These are phyloP conservation scores for Sceloporus tristichus DNA, from an alignment of 2,113 vertebrate species.

Conservation along the genomic window DNA sequence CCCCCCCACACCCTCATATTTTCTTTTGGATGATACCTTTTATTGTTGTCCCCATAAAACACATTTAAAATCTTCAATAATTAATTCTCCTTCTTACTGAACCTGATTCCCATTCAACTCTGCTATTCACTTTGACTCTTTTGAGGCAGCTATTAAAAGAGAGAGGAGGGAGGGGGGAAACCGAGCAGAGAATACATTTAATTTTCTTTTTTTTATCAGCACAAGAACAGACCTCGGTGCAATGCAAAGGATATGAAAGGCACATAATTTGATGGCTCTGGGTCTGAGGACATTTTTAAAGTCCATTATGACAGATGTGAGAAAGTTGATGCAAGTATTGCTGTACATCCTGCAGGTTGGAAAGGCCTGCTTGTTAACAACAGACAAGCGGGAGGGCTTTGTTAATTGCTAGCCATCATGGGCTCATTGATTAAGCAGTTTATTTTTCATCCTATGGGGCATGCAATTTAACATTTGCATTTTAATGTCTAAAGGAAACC, in stretches of 20 bases:
- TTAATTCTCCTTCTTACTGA: constrained; percentile 49
- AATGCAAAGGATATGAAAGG: constrained; percentile 7
- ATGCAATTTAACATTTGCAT: constrained; percentile 2
- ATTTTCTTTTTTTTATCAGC: constrained; percentile 42
- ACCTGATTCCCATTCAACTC: constrained; percentile 34
- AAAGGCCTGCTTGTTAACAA: background rate
- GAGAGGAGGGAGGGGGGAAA: background rate
- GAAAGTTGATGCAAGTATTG: background rate
- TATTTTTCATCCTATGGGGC: constrained; percentile 16
- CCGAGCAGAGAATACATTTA: background rate
- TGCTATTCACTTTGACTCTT: constrained; percentile 20
- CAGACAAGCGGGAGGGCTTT: background rate
- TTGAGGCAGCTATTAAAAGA: constrained; percentile 25
- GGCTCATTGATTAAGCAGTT: constrained; percentile 25
- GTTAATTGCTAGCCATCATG: background rate
- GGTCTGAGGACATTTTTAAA: constrained; percentile 20
- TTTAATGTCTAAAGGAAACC: background rate
- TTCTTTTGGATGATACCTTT: constrained; percentile 29
- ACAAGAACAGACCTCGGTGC: constrained; percentile 32
- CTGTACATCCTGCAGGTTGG: background rate
- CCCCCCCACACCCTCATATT: too few relatives aligned
- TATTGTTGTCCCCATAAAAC: constrained; percentile 33
- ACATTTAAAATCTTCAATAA: constrained; percentile 47
- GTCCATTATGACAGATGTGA: background rate
- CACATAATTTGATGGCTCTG: constrained; percentile 20